A percentile compares a stretch with the other conserved stretches of the same genome.
Conservation (phyloP, 2,888 invertebrate genomes). For the Platycheirus albimanus region DNA sequence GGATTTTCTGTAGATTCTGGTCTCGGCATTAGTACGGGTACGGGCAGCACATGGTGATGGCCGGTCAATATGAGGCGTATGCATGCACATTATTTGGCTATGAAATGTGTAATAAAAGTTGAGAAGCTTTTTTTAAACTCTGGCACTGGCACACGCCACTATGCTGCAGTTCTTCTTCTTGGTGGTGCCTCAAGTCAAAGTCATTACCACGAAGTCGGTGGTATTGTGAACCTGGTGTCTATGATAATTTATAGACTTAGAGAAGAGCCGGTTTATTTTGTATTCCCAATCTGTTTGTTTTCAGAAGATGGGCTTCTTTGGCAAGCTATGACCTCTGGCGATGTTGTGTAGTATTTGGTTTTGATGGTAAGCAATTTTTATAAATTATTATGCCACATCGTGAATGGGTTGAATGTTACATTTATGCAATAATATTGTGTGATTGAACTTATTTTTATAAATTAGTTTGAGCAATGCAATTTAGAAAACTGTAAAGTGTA, state of each 20-base stretch:
- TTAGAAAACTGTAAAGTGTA: too few species aligned
- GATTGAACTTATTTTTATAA: slow-evolving; percentile 17
- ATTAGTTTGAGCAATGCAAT: slow-evolving; percentile 18
- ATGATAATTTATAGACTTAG: slow-evolving; percentile 23
- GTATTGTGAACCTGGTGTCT: slow-evolving; percentile 16
- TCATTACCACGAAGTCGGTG: slow-evolving; percentile 53
- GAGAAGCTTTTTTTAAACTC: slow-evolving; percentile 31
- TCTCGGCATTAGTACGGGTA: not conserved
- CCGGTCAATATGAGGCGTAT: not conserved
- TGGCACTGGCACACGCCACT: not conserved
- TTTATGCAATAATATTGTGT: slow-evolving; percentile 18
- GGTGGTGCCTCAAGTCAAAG: slow-evolving; percentile 58
- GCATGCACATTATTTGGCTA: not conserved
- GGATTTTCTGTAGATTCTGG: slow-evolving; percentile 65
- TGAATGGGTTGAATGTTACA: not conserved
- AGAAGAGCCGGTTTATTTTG: slow-evolving; percentile 34
- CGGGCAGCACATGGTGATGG: slow-evolving; percentile 14
- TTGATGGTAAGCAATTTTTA: slow-evolving; percentile 27
- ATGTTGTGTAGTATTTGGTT: slow-evolving; percentile 20
- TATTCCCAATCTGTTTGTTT: not conserved
- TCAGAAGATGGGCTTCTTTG: slow-evolving; percentile 29
- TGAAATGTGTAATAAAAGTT: not conserved
- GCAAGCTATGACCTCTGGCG: slow-evolving; percentile 51
- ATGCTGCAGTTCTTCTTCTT: slow-evolving; percentile 37
- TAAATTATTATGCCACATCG: not conserved